Conservation (phyloP, 2,888 invertebrate species). For the Drosophila hawaiiensis region DNA sequence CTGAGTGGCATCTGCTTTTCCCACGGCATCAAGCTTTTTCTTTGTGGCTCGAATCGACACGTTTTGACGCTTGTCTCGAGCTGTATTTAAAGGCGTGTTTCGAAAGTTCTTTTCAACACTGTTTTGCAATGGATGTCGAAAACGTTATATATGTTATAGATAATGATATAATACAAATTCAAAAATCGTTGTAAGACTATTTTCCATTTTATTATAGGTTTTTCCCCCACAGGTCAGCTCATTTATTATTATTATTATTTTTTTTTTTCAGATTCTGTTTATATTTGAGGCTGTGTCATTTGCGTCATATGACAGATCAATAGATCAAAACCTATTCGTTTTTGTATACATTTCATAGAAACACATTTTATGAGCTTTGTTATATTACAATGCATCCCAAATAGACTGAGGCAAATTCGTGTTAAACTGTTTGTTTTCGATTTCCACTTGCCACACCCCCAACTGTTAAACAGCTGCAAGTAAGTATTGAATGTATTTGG, state of each 20-base stretch:
- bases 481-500: constrained; percentile 28
- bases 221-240: not conserved
- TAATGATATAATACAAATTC: not conserved
- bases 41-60: constrained; percentile 7
- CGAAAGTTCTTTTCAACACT: constrained; percentile 44
- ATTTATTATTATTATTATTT: not conserved
- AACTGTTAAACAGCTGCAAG: not conserved
- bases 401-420: constrained; percentile 15
- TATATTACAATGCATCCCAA: not conserved
- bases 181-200: not conserved
- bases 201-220: not conserved
- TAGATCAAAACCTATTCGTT: not conserved
- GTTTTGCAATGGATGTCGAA: constrained; percentile 27
- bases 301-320: not conserved
- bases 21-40: constrained; percentile 23
- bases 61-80: not conserved
- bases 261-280: not conserved
- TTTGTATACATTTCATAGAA: not conserved
- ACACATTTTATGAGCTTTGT: constrained; percentile 1
- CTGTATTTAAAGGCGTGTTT: constrained; percentile 15
- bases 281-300: not conserved
- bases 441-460: not conserved
- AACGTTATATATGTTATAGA: not conserved
- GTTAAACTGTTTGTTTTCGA: constrained; percentile 27
- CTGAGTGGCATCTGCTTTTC: constrained; percentile 29